Conservation (phyloP, 2,113 vertebrate species). For the Sisor rabdophorus region DNA sequence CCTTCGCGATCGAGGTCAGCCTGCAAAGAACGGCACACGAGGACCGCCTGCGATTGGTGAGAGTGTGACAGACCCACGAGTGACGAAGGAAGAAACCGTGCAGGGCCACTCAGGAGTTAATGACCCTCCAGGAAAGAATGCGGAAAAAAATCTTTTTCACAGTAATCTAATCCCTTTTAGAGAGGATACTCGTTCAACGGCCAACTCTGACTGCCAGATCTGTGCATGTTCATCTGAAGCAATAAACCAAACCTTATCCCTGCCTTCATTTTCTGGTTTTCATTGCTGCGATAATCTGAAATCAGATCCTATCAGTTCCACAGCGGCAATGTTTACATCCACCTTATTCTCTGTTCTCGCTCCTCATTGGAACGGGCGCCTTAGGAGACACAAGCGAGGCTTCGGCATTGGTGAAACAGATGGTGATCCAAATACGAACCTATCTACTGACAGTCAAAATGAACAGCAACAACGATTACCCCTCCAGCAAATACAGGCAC, state of each 20-base stretch:
- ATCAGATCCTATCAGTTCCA: neutral
- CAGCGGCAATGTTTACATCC: slow-evolving; percentile 64
- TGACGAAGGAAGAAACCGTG: neutral
- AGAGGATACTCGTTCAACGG: slow-evolving; percentile 27
- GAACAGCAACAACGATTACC: slow-evolving; percentile 35
- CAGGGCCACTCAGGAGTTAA: slow-evolving; percentile 12
- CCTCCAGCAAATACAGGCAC: slow-evolving; percentile 20
- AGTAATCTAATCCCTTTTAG: slow-evolving; percentile 28
- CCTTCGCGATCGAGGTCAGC: slow-evolving; percentile 14
- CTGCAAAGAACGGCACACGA: neutral
- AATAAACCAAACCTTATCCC: slow-evolving; percentile 20
- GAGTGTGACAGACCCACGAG: neutral
- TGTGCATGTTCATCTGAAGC: slow-evolving; percentile 19
- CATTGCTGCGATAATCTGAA: slow-evolving; percentile 11
- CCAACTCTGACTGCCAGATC: slow-evolving; percentile 8
- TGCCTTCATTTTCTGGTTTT: slow-evolving; percentile 10
- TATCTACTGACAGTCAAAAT: slow-evolving; percentile 7
- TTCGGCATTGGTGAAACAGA: slow-evolving; percentile 42
- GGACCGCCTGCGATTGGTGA: slow-evolving; percentile 2
- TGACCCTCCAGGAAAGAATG: slow-evolving; percentile 27
- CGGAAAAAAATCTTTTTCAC: slow-evolving; percentile 19
- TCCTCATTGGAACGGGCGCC: slow-evolving; percentile 60
- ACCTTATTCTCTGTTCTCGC: slow-evolving; percentile 66
- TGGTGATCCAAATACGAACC: slow-evolving; percentile 37
- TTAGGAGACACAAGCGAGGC: slow-evolving; percentile 55